Evolutionary conservation across 2,888 invertebrate species (phyloP).

Genomic region (Drosophila neutralis): DNA sequence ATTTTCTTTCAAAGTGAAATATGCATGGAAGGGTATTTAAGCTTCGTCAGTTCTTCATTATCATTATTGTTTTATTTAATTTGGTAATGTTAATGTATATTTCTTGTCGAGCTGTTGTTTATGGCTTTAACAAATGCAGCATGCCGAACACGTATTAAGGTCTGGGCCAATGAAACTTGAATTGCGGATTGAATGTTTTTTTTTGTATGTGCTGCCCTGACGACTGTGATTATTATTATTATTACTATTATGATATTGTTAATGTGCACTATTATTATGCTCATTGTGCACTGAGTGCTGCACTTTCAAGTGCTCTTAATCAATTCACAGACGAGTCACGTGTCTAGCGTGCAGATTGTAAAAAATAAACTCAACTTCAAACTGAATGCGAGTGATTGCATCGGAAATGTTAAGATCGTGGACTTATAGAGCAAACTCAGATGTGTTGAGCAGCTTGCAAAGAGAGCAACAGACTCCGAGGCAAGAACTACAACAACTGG

Average conservation of each 20-base stretch:
- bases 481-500: slow-evolving; percentile 51
- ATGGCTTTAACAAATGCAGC: slow-evolving; percentile 3
- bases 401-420: slow-evolving; percentile 1
- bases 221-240: slow-evolving; percentile 24
- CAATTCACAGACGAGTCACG: slow-evolving; percentile 21
- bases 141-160: slow-evolving; percentile 76
- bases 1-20: not conserved
- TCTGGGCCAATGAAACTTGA: slow-evolving; percentile 76
- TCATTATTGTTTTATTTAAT: not conserved
- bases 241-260: slow-evolving; percentile 15
- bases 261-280: slow-evolving; percentile 12
- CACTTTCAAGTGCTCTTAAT: slow-evolving; percentile 9
- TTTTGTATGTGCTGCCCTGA: slow-evolving; percentile 18
- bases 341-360: slow-evolving; percentile 16
- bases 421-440: slow-evolving; percentile 2
- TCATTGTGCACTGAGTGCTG: slow-evolving; percentile 3
- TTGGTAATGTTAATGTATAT: slow-evolving; percentile 56
- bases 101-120: slow-evolving; percentile 26
- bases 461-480: not conserved
- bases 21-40: not conserved
- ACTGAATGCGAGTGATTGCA: slow-evolving; percentile 7
- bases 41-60: slow-evolving; percentile 3
- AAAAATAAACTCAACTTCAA: slow-evolving; percentile 9
- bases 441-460: not conserved
- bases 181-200: slow-evolving; percentile 33